Evolutionary conservation across 37 sponge, comb jelly and placozoan genomes (phyloP), one percentile per base, ranked within the genome.

Genomic region (Axinella damicornis): DNA sequence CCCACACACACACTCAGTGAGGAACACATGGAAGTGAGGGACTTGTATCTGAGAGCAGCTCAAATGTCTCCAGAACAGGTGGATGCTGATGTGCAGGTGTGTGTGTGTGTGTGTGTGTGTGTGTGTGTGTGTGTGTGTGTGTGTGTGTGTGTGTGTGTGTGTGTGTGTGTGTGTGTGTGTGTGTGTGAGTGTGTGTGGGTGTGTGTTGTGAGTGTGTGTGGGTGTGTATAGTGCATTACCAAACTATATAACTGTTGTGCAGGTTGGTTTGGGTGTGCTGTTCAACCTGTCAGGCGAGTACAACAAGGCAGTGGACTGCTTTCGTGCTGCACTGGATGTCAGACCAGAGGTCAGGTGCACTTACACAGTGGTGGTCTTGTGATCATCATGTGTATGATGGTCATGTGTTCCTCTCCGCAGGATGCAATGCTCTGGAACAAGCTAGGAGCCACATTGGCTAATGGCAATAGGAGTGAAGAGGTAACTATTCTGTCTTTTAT

Each of bases 381-480:
- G 73, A 53, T 14, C 4, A 16, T 72, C 73, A 72, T 72, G 30
- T 54, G 28, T 30, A 11, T 67, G 68, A 73, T 73, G 25, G n/a
- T 46, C 46, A 46, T 46, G 46, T 46, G 46, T 4, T 46, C 9
- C 46, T 46, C 46, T 46, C 46, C 9, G 6, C 81, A 79, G 84
- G 92, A 92, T 78, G 88, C 96, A 22, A 89, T 92, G 91, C 70
- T 98, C 62, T 98, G 99, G 99, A 98, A 98, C 67, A 91, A 96
- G 57, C 85, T 98, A 22, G 99, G 99, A 41, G 99, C 99, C 14
- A 96, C 99, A 0, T 76, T 98, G 41, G 99, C 99, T 11, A 98
- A 98, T 77, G 65, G 90, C 20, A 83, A 86, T 40, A 87, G 61
- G 52, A 85, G 90, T 67, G 97, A 89, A 41, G 88, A 96, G 82